Percentiles rank a stretch among this genome's conserved stretches.
Evolutionary conservation across 2,888 invertebrate genomes (phyloP).

Genomic region (Caenorhabditis drosophilae): DNA sequence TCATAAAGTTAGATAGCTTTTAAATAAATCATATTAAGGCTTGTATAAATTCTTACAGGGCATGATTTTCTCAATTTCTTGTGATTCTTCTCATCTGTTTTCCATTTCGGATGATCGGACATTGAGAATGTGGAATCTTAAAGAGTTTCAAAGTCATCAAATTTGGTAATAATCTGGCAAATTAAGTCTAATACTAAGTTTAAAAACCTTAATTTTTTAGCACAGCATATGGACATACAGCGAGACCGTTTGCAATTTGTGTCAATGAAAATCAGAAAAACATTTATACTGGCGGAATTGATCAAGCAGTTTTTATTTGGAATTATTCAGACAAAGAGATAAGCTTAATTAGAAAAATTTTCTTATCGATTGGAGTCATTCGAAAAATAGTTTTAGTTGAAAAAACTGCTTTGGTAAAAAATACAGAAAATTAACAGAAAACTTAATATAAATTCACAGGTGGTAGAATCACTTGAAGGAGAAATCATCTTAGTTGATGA

Average conservation of each 20-base stretch:
- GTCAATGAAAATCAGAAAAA: neutral
- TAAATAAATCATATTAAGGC: no score
- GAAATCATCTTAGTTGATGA: constrained; percentile 5
- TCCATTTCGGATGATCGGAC: constrained; percentile 48
- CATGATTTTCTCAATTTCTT: constrained; percentile 42
- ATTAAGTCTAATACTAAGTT: neutral
- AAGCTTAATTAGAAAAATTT: constrained; percentile 3
- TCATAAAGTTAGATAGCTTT: no score
- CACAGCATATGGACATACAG: constrained; percentile 41
- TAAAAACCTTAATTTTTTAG: constrained; percentile 4
- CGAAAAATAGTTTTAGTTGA: constrained; percentile 14
- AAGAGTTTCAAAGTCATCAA: neutral
- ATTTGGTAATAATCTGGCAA: neutral
- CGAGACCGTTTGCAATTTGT: constrained; percentile 43
- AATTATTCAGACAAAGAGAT: constrained; percentile 8
- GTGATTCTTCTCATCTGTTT: constrained; percentile 17
- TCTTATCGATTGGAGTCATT: constrained; percentile 19
- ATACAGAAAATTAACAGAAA: no score
- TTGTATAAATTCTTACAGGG: no score
- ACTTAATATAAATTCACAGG: no score
- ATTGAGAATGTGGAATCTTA: constrained; percentile 39
- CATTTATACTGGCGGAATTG: constrained; percentile 47
- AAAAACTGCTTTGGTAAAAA: neutral
- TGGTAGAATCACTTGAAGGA: constrained; percentile 20
- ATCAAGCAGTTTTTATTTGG: constrained; percentile 25